phyloP scores from a whole-genome alignment of 2,797 vertebrate genomes.

The Cossypha polioptera region DNA sequence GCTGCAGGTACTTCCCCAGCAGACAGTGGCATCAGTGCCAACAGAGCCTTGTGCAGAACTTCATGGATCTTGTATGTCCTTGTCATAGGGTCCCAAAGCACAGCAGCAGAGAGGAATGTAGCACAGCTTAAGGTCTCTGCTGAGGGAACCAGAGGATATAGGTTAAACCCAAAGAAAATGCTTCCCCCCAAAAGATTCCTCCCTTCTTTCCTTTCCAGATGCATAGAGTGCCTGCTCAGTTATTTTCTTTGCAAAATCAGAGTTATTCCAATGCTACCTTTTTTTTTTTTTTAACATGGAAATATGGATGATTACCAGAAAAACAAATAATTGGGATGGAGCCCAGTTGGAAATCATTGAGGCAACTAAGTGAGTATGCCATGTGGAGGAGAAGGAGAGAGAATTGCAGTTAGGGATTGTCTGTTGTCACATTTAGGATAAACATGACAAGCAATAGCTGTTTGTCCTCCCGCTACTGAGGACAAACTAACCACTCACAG shows the following conservation, averaged over 20 bases:
- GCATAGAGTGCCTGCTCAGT: neutral
- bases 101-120: neutral
- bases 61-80: neutral
- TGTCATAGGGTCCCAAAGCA: neutral
- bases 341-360: conserved; percentile 36
- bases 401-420: conserved; percentile 4
- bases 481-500: neutral
- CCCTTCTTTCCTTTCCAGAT: neutral
- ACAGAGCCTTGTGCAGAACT: neutral
- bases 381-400: conserved; percentile 11
- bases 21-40: neutral
- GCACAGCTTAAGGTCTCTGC: neutral
- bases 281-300: neutral
- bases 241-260: conserved; percentile 37
- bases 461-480: neutral
- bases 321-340: conserved; percentile 46
- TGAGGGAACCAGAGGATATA: neutral
- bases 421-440: conserved; percentile 48
- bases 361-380: conserved; percentile 6
- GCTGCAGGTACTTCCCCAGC: neutral
- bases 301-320: conserved; percentile 56
- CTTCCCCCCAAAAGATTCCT: neutral
- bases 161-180: neutral
- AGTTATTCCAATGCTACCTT: neutral
- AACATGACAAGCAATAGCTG: conserved; percentile 40